Evolutionary conservation across 2,888 invertebrate genomes (phyloP), one percentile per base, ranked within the genome.

Genomic region (Tridacna gigas): DNA sequence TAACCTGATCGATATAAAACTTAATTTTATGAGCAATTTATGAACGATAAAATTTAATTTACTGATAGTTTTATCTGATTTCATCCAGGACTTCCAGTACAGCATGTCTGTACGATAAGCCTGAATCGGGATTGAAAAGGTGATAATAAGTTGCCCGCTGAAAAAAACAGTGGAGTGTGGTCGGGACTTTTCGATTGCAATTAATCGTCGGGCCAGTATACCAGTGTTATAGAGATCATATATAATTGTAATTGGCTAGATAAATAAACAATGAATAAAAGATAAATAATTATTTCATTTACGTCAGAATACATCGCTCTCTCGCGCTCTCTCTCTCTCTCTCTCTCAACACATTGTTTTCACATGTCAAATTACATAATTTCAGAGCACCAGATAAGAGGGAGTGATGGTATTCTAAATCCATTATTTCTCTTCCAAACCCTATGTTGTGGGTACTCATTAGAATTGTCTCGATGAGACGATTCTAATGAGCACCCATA

Each of bases 271-370:
- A 37, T 37, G 7, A 37, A 37, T 37, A 2, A 37, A 37, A 56
- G 9, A 56, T 56, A 56, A 3, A 15, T 56, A 20, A 56, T 56
- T 56, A 56, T 56, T 20, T 9, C 56, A 56, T 56, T 1, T 56
- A 56, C 3, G 20, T 56, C 3, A 5, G 56, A 15, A 9, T 56
- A 65, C 65, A 11, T 51, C 51, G 11, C 51, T 51, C 51, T 51
- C 51, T 56, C 56, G 60, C 74, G 60, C 74, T 74, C 74, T 74
- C 74, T 74, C 74, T 74, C 74, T 74, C 74, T 56, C 56, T 56
- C 56, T 56, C 56, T 56, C 56, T 56, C 56, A 37, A 37, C 37
- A 37, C 37, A 37, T 7, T 37, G 37, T 37, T 37, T n/a, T 37
- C 37, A 37, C 37, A 4, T 37, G 37, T 37, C 37, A 37, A 37